Evolutionary conservation across 2,888 invertebrate species (phyloP).

Genomic region (Brachylomia viminalis): DNA sequence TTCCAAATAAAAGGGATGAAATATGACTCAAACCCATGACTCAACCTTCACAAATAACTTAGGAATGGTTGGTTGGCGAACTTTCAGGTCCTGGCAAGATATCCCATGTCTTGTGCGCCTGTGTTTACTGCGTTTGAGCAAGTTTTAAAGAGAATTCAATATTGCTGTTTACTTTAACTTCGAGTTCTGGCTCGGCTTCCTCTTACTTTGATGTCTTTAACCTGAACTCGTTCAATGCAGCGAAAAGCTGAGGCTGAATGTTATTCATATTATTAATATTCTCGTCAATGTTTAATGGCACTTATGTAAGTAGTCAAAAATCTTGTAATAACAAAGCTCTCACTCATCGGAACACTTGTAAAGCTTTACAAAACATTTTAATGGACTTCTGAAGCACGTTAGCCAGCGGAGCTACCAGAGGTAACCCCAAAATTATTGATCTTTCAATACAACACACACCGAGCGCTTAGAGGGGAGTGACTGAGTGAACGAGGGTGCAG

Average conservation of each 20-base stretch:
- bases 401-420: conserved; percentile 51
- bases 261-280: neutral
- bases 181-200: conserved; percentile 10
- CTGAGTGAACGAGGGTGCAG: conserved; percentile 56
- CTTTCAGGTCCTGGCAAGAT: conserved; percentile 43
- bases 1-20: conserved; percentile 63
- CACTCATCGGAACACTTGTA: conserved; percentile 28
- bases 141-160: conserved; percentile 8
- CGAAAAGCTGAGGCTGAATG: neutral
- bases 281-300: neutral
- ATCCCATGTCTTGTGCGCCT: conserved; percentile 33
- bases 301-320: neutral
- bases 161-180: conserved; percentile 1
- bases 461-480: conserved; percentile 56
- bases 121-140: conserved; percentile 4
- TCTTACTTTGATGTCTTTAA: conserved; percentile 9
- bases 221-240: neutral
- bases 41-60: conserved; percentile 60
- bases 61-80: conserved; percentile 49
- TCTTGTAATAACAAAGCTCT: neutral
- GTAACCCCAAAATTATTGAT: conserved; percentile 68
- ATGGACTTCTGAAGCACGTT: conserved; percentile 46
- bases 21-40: conserved; percentile 60
- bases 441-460: conserved; percentile 59
- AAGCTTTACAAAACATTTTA: conserved; percentile 52